phyloP scores from a whole-genome alignment of 2,797 vertebrate genomes.

The Onychomys torridus region DNA sequence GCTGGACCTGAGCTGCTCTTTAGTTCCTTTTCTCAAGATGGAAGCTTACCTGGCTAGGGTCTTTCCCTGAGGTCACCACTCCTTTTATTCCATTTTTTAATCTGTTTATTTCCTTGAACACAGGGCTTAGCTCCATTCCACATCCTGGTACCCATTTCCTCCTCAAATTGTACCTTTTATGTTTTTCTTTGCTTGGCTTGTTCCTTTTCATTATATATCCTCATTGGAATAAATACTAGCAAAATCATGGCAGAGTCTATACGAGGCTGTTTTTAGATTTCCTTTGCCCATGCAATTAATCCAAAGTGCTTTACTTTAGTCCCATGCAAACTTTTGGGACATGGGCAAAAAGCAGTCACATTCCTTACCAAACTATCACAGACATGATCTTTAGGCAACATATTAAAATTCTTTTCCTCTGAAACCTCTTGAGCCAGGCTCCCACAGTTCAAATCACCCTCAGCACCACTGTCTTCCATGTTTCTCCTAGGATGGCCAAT shows the following conservation, averaged over 20 bases:
- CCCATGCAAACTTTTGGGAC: not conserved
- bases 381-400: not conserved
- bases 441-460: not conserved
- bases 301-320: not conserved
- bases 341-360: not conserved
- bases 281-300: not conserved
- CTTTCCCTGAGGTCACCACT: no score
- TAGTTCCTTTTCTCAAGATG: not conserved
- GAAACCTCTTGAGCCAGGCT: not conserved
- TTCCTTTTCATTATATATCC: not conserved
- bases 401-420: not conserved
- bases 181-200: not conserved
- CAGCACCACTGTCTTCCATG: not conserved
- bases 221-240: not conserved
- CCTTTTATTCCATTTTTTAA: not conserved
- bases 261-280: no score
- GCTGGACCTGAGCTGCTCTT: not conserved
- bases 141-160: not conserved
- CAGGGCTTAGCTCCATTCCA: not conserved
- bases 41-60: no score
- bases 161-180: not conserved
- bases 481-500: not conserved
- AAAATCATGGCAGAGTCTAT: no score
- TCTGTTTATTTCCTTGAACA: not conserved
- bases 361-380: not conserved